A percentile compares a stretch with the other conserved stretches of the same genome.
phyloP scores from a whole-genome alignment of 2,797 vertebrate species.

The Spinus pinus region DNA sequence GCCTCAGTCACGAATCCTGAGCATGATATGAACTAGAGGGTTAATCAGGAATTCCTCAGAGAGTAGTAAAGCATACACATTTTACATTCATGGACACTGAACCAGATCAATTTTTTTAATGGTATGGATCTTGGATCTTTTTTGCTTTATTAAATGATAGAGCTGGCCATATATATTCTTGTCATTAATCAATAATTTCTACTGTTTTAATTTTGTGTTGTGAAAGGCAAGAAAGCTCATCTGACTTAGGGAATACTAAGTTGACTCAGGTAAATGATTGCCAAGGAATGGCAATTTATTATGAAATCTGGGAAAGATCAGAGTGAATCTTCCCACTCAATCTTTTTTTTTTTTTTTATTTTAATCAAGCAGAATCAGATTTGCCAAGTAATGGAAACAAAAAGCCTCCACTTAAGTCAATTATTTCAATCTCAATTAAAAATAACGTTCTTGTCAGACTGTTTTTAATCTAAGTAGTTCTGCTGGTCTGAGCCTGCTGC shows the following conservation, averaged over 20 bases:
- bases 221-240: slow-evolving; percentile 7
- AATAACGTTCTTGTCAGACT: neutral
- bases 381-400: neutral
- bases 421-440: slow-evolving; percentile 28
- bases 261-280: slow-evolving; percentile 26
- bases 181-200: slow-evolving; percentile 54
- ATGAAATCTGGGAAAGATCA: neutral
- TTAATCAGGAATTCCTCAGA: slow-evolving; percentile 3
- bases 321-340: neutral
- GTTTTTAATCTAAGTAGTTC: neutral
- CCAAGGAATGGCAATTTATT: neutral
- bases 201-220: slow-evolving; percentile 47
- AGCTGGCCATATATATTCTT: slow-evolving; percentile 28
- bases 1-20: neutral
- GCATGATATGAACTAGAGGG: neutral
- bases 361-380: neutral
- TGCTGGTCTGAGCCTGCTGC: neutral
- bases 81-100: slow-evolving; percentile 7
- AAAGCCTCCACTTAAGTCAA: neutral
- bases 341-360: neutral
- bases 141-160: neutral
- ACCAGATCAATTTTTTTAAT: slow-evolving; percentile 2
- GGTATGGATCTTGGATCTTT: slow-evolving; percentile 5
- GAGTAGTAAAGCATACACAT: neutral
- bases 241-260: neutral